Evolutionary conservation across 2,797 vertebrate genomes (phyloP), one percentile per base, ranked within the genome.

Genomic region (Eutrigla gurnardus): DNA sequence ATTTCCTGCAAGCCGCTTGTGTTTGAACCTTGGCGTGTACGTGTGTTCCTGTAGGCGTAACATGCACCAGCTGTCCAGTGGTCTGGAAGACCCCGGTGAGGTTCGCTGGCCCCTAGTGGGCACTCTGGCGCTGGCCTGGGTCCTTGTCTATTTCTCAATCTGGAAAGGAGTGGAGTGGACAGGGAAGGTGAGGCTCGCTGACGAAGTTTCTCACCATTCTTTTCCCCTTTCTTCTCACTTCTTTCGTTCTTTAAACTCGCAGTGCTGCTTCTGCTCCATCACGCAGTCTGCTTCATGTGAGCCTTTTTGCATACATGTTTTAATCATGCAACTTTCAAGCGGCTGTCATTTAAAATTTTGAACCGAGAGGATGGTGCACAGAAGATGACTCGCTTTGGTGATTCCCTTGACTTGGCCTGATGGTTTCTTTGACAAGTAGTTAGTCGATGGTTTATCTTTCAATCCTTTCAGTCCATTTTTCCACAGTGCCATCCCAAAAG

Each of bases 101-200:
- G 1, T 97, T 15, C 95, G 97, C 11, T 97, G 97, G 96, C 96
- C 97, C 5, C 89, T 97, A 71, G 97, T 95, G 2, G 96, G 96
- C 17, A 97, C 96, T 0, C 91, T 97, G 77, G 96, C 95, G 0
- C 87, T 98, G 78, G 92, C 97, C 15, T 98, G 97, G 97, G 63
- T 97, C 66, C 92, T 97, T n/a, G 96, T 97, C 75, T 98, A 98
- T 85, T 97, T 98, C 89, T 97, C 96, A 72, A 98, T 98, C 82
- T 97, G 97, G 97, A 98, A 97, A 91, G 97, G 97, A 2, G 97
- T 98, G 70, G 96, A 97, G 84, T 98, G 97, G 97, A 98, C 97
- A 0, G 97, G 97, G 69, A 98, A 97, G 96, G 97, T 97, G 63
- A 78, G 92, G 75, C 36, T 40, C 45, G 37, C 7, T 36, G 14